These are phyloP conservation scores for Datnioides undecimradiatus DNA, from an alignment of 2,113 vertebrate genomes.

Conservation along the genomic window DNA sequence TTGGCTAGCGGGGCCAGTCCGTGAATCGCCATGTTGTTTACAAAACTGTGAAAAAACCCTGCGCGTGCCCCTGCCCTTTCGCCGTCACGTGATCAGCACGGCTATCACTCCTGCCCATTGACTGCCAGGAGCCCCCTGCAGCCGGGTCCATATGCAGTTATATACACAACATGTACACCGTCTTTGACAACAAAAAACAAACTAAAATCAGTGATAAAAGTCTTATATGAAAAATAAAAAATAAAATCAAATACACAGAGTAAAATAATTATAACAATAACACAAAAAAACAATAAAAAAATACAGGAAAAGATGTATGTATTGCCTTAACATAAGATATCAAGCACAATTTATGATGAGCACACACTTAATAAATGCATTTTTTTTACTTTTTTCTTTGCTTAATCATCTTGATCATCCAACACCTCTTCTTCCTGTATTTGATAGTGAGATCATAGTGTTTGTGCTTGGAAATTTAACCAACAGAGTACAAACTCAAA, in stretches of 20 bases:
- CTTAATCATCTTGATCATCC: too few species aligned
- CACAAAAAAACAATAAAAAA: background rate
- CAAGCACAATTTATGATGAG: too few species aligned
- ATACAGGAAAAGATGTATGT: background rate
- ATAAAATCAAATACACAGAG: background rate
- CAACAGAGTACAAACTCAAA: too few species aligned
- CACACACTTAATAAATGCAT: too few species aligned
- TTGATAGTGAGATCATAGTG: too few species aligned
- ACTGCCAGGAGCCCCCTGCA: too few species aligned
- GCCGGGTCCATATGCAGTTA: too few species aligned
- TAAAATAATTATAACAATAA: background rate
- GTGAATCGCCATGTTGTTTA: constrained; percentile 86
- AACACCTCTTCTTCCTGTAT: too few species aligned
- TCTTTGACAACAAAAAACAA: background rate
- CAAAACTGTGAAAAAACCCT: constrained; percentile 70
- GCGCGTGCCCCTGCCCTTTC: constrained; percentile 55
- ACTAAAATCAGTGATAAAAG: background rate
- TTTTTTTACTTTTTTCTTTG: too few species aligned
- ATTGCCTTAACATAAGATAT: background rate
- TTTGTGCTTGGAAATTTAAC: too few species aligned
- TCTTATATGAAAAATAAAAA: background rate
- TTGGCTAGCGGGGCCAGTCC: constrained; percentile 37
- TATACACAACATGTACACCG: background rate
- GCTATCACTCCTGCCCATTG: background rate
- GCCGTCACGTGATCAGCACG: constrained; percentile 67